phyloP scores from a whole-genome alignment of 2,888 invertebrate species.

The Thereva nobilitata region DNA sequence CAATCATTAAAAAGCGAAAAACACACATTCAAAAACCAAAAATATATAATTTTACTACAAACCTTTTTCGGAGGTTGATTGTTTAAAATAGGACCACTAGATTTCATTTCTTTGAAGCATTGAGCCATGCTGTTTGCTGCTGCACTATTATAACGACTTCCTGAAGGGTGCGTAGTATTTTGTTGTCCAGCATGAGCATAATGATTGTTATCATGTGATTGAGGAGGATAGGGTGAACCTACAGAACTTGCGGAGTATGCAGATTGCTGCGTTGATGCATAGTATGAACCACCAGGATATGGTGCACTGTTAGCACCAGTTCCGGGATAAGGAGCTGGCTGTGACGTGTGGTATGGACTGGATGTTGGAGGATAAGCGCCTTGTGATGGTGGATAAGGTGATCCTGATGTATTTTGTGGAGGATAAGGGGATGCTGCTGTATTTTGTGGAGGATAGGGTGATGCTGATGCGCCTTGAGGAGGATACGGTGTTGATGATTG shows the following conservation, averaged over 20 bases:
- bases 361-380: slow-evolving; percentile 6
- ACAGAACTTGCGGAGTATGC: slow-evolving; percentile 17
- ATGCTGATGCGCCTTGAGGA: slow-evolving; percentile 29
- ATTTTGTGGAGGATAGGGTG: slow-evolving; percentile 33
- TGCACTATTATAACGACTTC: slow-evolving; percentile 11
- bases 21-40: too few relatives aligned
- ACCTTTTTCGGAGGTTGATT: too few relatives aligned
- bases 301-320: neutral
- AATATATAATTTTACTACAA: too few relatives aligned
- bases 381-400: slow-evolving; percentile 42
- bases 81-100: too few relatives aligned
- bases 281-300: neutral
- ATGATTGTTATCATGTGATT: neutral
- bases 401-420: neutral
- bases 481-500: slow-evolving; percentile 36
- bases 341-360: slow-evolving; percentile 1
- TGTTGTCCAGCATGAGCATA: neutral
- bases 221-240: slow-evolving; percentile 5
- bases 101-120: neutral
- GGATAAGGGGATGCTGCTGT: slow-evolving; percentile 39
- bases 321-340: neutral
- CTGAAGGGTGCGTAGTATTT: neutral
- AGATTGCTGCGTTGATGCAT: neutral
- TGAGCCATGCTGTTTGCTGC: slow-evolving; percentile 20
- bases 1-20: too few relatives aligned